Evolutionary conservation across 1,140 invertebrate genomes (phyloP), one percentile per base, ranked within the genome.

Genomic region (Drosophila oshimai): DNA sequence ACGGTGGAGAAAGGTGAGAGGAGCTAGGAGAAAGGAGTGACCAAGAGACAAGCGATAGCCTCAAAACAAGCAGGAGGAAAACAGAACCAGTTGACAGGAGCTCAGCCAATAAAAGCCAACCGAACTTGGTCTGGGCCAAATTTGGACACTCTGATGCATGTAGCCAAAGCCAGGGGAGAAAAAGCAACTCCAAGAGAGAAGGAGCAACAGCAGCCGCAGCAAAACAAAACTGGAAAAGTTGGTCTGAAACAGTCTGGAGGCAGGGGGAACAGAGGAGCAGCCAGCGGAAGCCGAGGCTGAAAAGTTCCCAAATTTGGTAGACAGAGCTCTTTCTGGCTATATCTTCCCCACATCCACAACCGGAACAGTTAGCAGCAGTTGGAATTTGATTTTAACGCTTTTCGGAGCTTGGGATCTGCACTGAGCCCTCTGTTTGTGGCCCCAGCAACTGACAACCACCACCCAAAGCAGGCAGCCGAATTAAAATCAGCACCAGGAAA

Each of bases 321-420:
- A 84, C 74, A 60, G 65, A 62, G 17, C 47, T n/a, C 42, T 18
- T 3, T 39, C 29, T 20, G 12, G 31, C 22, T 15, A 10, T 45
- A 46, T 36, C 36, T 22, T 58, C 36, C 42, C 44, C 41, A 34
- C 53, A 51, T 49, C 29, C 53, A 54, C 53, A 54, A 28, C 61
- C 78, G 61, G 61, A 81, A 73, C 78, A 76, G 72, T 81, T 72
- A 62, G 61, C 68, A 58, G 61, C 68, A 76, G 68, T 74, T 69
- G 51, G 61, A 80, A 86, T 86, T 86, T 86, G 75, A 86, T 86
- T 86, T 80, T 72, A 61, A 61, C 80, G 71, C 80, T 67, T 74
- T 47, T 76, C 29, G 29, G 22, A 62, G 55, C 24, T 15, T n/a
- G 17, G 33, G 29, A 36, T 49, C 57, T 33, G 18, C 47, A 51